These are phyloP conservation scores for Trachurus trachurus DNA, from an alignment of 2,797 vertebrate species.

Conservation along the genomic window DNA sequence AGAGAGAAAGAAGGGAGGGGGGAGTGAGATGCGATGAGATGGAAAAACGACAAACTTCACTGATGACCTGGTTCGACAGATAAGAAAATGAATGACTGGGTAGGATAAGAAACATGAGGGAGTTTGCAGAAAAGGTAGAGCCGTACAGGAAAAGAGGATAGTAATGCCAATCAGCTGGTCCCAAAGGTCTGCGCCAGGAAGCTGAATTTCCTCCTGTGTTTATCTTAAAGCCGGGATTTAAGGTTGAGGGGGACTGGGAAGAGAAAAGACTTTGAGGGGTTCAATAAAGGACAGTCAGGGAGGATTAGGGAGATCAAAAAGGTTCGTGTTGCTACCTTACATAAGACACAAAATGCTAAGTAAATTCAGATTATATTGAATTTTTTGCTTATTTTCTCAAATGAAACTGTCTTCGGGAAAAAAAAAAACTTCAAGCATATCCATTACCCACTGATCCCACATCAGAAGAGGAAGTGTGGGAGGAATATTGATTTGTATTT, in stretches of 20 bases:
- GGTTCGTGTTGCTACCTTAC: slow-evolving; percentile 47
- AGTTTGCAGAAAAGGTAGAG: slow-evolving; percentile 19
- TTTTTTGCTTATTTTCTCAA: slow-evolving; percentile 37
- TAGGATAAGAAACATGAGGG: slow-evolving; percentile 20
- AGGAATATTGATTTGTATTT: slow-evolving; percentile 28
- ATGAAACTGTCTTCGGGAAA: slow-evolving; percentile 9
- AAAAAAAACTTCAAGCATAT: slow-evolving; percentile 9
- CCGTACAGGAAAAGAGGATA: slow-evolving; percentile 43
- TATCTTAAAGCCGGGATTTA: slow-evolving; percentile 70
- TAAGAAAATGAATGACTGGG: slow-evolving; percentile 28
- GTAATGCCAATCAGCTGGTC: slow-evolving; percentile 41
- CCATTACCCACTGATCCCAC: slow-evolving; percentile 7
- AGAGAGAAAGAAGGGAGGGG: neutral
- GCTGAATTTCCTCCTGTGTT: slow-evolving; percentile 54
- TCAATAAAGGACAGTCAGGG: slow-evolving; percentile 61
- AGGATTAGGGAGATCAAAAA: slow-evolving; percentile 66
- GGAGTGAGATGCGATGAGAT: neutral
- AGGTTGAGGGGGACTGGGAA: slow-evolving; percentile 44
- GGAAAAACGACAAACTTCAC: slow-evolving; percentile 28
- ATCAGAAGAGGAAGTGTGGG: slow-evolving; percentile 15
- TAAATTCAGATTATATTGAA: slow-evolving; percentile 44
- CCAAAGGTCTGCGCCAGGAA: slow-evolving; percentile 35
- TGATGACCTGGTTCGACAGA: slow-evolving; percentile 36
- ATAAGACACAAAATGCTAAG: slow-evolving; percentile 34
- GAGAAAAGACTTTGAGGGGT: slow-evolving; percentile 50